These are phyloP conservation scores for Cinclus mexicanus DNA, from an alignment of 2,113 vertebrate genomes.

Conservation along the genomic window DNA sequence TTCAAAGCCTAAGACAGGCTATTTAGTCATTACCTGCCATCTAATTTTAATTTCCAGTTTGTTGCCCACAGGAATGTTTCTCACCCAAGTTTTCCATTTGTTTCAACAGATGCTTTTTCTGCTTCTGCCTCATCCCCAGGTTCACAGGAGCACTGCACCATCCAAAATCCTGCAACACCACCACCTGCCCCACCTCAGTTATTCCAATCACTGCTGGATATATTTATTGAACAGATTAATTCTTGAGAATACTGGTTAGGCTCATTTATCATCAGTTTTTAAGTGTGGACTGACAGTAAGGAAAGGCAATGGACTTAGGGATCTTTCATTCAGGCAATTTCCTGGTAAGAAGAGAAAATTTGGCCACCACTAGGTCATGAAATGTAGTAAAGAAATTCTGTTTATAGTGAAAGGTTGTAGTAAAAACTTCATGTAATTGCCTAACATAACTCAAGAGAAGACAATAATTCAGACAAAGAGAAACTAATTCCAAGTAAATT, in stretches of 20 bases:
- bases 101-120: background rate
- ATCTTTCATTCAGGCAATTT: background rate
- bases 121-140: background rate
- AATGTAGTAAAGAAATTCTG: background rate
- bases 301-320: accelerated
- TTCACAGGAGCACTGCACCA: background rate
- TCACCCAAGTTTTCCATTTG: background rate
- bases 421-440: background rate
- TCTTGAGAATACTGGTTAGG: background rate
- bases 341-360: background rate
- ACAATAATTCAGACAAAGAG: background rate
- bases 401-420: background rate
- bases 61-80: background rate
- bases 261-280: background rate
- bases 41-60: background rate
- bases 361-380: background rate
- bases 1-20: background rate
- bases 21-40: background rate
- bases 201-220: background rate
- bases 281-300: background rate
- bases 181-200: background rate
- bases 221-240: background rate
- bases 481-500: background rate
- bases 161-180: background rate
- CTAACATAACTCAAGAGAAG: background rate